Base-by-base conservation (phyloP, 1,140 invertebrate species). In the Apis dorsata region DNA sequence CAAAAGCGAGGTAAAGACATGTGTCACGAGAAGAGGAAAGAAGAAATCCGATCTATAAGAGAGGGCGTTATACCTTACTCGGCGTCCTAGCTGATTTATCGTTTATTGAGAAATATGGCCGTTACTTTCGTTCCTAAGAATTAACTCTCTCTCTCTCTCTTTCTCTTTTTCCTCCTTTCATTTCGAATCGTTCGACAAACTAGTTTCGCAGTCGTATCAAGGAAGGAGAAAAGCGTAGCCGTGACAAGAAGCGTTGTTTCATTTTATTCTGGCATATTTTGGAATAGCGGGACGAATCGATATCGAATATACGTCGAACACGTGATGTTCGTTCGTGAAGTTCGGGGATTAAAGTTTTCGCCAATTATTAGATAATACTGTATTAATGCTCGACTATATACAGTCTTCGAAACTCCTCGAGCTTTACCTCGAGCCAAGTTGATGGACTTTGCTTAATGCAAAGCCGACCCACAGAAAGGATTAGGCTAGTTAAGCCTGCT, bases 101-200 rank as follows among this genome's bases (percentile, higher is more conserved):
- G 92, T 92, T 93, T 93, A 93, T 93, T 93, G 91, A 93, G 93
- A 93, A 93, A 92, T 93, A 93, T 93, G 89, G 91, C 88, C 86
- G 89, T 86, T 86, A 88, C 82, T 59, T 44, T 53, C 57, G 79
- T 76, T 90, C 76, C 80, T 55, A 85, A 85, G 91, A 90, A 92
- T 93, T 92, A 91, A 91, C 91, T 90, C 86, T 87, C 86, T 87
- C 85, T 65, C 85, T 73, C 70, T 85, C 85, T 87, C 86, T 85
- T 85, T 62, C 85, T 73, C 70, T 3, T 34, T 7, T 63, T 34
- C 2, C 65, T 63, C 62, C 34, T 85, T 49, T 85, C 71, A 63
- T 81, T 63, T 72, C 66, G 74, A 80, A 79, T 60, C 57, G 70
- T 88, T 84, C 84, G 77, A 78, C 28, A 44, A 60, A 57, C 65